Base-by-base conservation (phyloP, 1,140 invertebrate genomes). In the Atta colombica region DNA sequence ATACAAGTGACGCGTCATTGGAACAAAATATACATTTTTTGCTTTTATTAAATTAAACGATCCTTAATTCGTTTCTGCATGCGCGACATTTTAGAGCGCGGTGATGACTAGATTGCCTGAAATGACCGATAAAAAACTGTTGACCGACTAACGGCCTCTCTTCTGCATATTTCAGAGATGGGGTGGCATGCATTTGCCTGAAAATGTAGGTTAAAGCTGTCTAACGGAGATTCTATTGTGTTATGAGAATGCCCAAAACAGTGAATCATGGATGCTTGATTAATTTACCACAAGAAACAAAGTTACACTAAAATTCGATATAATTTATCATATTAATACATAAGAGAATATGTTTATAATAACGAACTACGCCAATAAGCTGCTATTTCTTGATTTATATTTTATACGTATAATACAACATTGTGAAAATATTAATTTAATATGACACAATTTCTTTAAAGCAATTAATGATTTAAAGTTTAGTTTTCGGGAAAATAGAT, bases 141-240 rank as follows among this genome's bases (percentile, higher is more conserved):
- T 51, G 49, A 74, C 69, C 68, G 51, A 81, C 75, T 72, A 72
- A 55, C 35, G 53, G 6, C 8, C 35, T 53, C 49, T 58, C 55
- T 85, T 87, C 72, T 87, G 82, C 88, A 90, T 91, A 91, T 88
- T 80, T 74, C 53, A 89, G 53, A 60, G 71, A 87, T 77, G 45
- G 55, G 72, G n/a, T 53, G 14, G 65, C 49, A 58, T 72, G 68
- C 65, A 77, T 86, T 74, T 84, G 77, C 61, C 45, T 45, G 45
- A 69, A 87, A 84, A 89, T 90, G 66, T 89, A 84, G 87, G 85
- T 86, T 88, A 88, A 91, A 28, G 55, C 55, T 72, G 78, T 65
- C 84, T 60, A 60, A 66, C 53, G 35, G 45, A 21, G 25, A 68
- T 55, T 28, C 31, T 21, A 72, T n/a, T 72, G 55, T 60, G 25